Evolutionary conservation across 2,888 invertebrate species (phyloP), one percentile per base, ranked within the genome.

Genomic region (Nineta flava): DNA sequence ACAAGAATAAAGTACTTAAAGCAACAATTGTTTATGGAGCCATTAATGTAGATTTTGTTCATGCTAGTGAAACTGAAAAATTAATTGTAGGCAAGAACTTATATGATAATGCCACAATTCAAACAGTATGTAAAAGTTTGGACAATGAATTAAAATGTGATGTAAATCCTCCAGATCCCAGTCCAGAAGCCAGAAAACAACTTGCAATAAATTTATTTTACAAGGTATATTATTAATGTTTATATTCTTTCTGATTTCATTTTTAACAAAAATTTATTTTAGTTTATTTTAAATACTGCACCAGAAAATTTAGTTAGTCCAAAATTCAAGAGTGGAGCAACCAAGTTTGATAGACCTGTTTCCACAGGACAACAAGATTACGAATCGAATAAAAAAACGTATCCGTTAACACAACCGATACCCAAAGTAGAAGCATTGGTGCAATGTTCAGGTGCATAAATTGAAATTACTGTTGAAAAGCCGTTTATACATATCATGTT

Each of bases 161-260:
- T 50, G 68, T 72, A 12, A 63, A 71, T 13, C 71, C 78, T 1
- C 81, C 83, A 0, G 83, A 86, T 58, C 77, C 83, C 0, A 74
- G 78, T 0, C 77, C 83, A 0, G 69, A 68, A 35, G 88, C 81
- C 58, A 73, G 87, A 31, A 81, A 78, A 58, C 71, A 71, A 10
- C 66, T 92, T 7, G 83, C 88, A 0, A 69, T 82, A 50, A 75
- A 81, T 5, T 67, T 92, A n/a, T 81, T 91, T 60, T 92, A 88
- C 63, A 91, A 88, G 74, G 85, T 82, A 12, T n/a, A n/a, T 2
- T 38, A 5, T 26, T 26, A 26, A 5, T 26, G 4, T 1, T 6
- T 26, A 26, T 26, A 7, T 7, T 26, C 4, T 26, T 5, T 26
- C 7, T 4, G 15, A 4, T 5, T 5, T 5, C 12, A 38, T 5